Percentiles rank a stretch among this genome's conserved stretches.
Evolutionary conservation across 2,797 vertebrate genomes (phyloP).

Genomic region (Malurus splendens): DNA sequence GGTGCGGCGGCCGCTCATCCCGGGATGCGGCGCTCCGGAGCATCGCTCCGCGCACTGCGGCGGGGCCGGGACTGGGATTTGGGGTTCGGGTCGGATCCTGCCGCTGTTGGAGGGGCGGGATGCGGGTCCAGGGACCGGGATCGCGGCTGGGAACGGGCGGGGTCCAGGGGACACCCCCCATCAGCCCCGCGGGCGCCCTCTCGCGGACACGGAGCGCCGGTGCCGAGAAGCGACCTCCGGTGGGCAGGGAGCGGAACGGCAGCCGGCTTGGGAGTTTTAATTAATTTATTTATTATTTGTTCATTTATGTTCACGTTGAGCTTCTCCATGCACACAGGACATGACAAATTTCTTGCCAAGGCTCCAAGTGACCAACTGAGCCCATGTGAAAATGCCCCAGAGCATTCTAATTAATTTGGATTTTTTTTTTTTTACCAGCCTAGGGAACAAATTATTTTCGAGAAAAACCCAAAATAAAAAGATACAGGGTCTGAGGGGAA

Average conservation of each 20-base stretch:
- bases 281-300: not conserved
- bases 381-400: too few species aligned
- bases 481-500: fast-evolving
- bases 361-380: not conserved
- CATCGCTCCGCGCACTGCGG: not conserved
- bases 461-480: not conserved
- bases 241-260: not conserved
- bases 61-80: not conserved
- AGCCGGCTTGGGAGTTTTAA: too few species aligned
- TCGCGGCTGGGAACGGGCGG: not conserved
- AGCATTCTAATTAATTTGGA: not conserved
- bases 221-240: not conserved
- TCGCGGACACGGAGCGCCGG: not conserved
- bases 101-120: too few species aligned
- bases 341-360: not conserved
- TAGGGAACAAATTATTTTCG: not conserved
- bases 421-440: fast-evolving
- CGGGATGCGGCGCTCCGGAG: not conserved
- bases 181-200: not conserved
- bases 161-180: too few species aligned
- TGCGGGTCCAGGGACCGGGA: not conserved
- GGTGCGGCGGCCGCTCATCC: not conserved
- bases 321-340: too few species aligned
- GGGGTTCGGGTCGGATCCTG: not conserved
- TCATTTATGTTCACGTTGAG: not conserved